Conservation (phyloP, 2,888 invertebrate species). For the Drosophila pseudotakahashii region DNA sequence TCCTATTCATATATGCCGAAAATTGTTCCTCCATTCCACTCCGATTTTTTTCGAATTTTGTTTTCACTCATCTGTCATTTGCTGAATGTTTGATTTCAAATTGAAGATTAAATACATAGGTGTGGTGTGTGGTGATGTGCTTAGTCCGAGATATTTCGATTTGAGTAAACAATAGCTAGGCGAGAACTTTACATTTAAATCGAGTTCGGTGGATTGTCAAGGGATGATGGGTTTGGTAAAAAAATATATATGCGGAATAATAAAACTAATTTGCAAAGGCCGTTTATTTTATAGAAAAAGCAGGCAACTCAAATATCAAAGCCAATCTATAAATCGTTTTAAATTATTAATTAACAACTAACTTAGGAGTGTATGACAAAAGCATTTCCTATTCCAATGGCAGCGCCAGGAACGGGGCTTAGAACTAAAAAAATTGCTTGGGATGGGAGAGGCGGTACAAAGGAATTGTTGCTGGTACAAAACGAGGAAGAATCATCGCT, state of each 20-base stretch:
- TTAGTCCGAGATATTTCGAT: slow-evolving; percentile 29
- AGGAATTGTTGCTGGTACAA: slow-evolving; percentile 44
- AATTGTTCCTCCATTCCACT: slow-evolving; percentile 74
- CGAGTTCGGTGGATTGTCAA: slow-evolving; percentile 72
- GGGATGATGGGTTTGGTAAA: slow-evolving; percentile 32
- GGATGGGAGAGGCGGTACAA: slow-evolving; percentile 13
- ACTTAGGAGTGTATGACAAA: slow-evolving; percentile 76
- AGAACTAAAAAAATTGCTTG: slow-evolving; percentile 70
- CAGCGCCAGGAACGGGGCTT: slow-evolving; percentile 66
- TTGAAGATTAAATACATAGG: slow-evolving; percentile 22
- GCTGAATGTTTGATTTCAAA: slow-evolving; percentile 29
- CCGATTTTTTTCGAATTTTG: slow-evolving; percentile 50
- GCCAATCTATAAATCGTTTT: slow-evolving; percentile 43
- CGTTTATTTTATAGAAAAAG: slow-evolving; percentile 70
- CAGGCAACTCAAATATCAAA: slow-evolving; percentile 52
- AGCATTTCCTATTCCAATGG: slow-evolving; percentile 66
- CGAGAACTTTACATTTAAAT: slow-evolving; percentile 29
- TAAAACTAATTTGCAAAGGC: slow-evolving; percentile 62
- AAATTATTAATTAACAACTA: slow-evolving; percentile 68
- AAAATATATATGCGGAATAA: slow-evolving; percentile 17
- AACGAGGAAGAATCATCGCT: slow-evolving; percentile 75
- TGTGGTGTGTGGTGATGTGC: slow-evolving; percentile 8
- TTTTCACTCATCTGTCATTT: slow-evolving; percentile 64
- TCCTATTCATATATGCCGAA: slow-evolving; percentile 72
- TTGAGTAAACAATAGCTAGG: slow-evolving; percentile 30